Percentiles rank a stretch among this genome's conserved stretches.
Conservation (phyloP, 2,888 invertebrate species). For the Teleiodes luculella region DNA sequence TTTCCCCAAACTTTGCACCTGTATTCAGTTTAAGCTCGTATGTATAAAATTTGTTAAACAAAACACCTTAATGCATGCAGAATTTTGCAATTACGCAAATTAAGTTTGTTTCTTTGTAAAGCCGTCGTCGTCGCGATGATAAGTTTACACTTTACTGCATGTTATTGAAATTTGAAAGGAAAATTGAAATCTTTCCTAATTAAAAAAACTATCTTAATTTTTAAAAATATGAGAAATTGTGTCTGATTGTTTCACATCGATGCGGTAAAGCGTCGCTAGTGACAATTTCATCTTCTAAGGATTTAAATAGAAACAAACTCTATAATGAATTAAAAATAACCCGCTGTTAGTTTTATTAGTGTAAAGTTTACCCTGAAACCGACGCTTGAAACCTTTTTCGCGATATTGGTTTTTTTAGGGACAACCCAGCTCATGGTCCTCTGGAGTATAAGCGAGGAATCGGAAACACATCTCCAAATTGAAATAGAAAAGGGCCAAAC, state of each 20-base stretch:
- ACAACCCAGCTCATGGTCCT: constrained; percentile 37
- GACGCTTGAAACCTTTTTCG: constrained; percentile 42
- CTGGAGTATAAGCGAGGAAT: constrained; percentile 36
- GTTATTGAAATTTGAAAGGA: too few relatives aligned
- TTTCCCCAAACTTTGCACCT: constrained; percentile 48
- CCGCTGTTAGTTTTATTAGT: too few relatives aligned
- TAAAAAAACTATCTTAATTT: too few relatives aligned
- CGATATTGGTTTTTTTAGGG: constrained; percentile 50
- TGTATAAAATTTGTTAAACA: constrained; percentile 48
- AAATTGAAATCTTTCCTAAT: too few relatives aligned
- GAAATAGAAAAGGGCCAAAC: constrained; percentile 60
- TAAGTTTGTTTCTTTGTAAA: constrained; percentile 1
- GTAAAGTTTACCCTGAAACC: constrained; percentile 34
- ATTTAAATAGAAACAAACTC: too few relatives aligned
- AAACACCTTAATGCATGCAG: constrained; percentile 38
- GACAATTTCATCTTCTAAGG: too few relatives aligned
- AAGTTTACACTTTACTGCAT: too few relatives aligned
- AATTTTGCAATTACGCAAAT: constrained; percentile 28
- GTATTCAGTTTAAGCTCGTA: constrained; percentile 36
- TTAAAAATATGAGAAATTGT: too few relatives aligned
- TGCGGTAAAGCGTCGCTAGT: too few relatives aligned
- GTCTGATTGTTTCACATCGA: too few relatives aligned
- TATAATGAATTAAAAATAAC: too few relatives aligned
- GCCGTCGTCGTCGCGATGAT: not conserved
- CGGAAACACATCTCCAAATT: constrained; percentile 63